Base-by-base conservation (phyloP, 2,888 invertebrate genomes). In the Calameuta filiformis region DNA sequence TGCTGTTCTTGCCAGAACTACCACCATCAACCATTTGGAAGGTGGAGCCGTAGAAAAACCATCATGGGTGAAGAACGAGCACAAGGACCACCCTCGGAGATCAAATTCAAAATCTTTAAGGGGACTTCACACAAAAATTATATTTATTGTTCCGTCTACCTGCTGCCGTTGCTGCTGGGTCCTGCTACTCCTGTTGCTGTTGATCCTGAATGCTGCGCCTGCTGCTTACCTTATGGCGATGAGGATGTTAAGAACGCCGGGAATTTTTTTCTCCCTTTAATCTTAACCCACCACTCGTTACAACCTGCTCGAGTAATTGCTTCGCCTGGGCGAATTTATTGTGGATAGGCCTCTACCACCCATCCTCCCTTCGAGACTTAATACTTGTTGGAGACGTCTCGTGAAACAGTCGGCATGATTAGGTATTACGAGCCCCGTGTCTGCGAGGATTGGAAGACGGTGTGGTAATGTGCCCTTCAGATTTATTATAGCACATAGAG, bases 11-110 rank as follows among this genome's bases (percentile, higher is more conserved):
- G 23, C 56, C 56, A 56, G 56, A 56, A 56, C 56, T 56, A 56
- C 23, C 56, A 56, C 23, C 56, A 56, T 23, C 23, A 56, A 56
- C 23, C 56, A 56, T 56, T 75, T 79, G 71, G 84, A 81, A 84
- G 86, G 87, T 85, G 86, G 87, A 87, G 85, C 83, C 79, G 79
- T 56, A 34, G 79, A 82, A 31, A 34, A 71, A 31, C 71, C 23
- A 71, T 71, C 73, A 35, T 34, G 75, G 75, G 73, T 78, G 78
- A 78, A 34, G 81, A 82, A 82, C 82, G 80, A 76, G 82, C 83
- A 82, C 89, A 85, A 85, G 84, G 90, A 91, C 91, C 90, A 90
- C 90, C 90, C 89, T 84, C 88, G 87, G 87, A 84, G 90, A 88
- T 87, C 86, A 85, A 87, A 76, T 86, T 85, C 79, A 83, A 40